Evolutionary conservation across 2,888 invertebrate species (phyloP).

Genomic region (Sinelater perroti): DNA sequence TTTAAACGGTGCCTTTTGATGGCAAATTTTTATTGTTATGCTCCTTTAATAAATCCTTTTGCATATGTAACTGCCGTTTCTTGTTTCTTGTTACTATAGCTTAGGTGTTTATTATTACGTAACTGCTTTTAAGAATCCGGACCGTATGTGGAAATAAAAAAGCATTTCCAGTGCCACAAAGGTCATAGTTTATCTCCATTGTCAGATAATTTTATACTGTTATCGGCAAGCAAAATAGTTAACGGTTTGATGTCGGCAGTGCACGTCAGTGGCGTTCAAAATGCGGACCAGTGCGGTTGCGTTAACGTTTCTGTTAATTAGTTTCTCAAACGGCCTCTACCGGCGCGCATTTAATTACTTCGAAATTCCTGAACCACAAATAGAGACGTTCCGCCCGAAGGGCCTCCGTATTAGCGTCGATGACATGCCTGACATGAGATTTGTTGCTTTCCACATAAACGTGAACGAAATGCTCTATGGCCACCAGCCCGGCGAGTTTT

Average conservation of each 20-base stretch:
- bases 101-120: too few species aligned
- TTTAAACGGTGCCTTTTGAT: too few species aligned
- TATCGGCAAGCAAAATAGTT: not conserved
- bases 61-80: too few species aligned
- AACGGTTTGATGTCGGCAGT: not conserved
- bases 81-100: too few species aligned
- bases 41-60: too few species aligned
- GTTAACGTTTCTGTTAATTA: not conserved
- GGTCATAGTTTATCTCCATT: too few species aligned
- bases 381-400: constrained; percentile 47
- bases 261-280: not conserved
- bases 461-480: constrained; percentile 54
- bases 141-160: too few species aligned
- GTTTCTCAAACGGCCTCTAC: not conserved
- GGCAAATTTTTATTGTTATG: too few species aligned
- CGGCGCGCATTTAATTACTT: too few species aligned
- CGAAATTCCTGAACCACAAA: not conserved
- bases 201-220: too few species aligned
- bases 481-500: constrained; percentile 52
- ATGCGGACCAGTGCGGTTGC: not conserved
- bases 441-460: constrained; percentile 61
- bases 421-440: constrained; percentile 55
- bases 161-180: too few species aligned
- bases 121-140: too few species aligned
- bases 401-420: constrained; percentile 60